Base-by-base conservation (phyloP, 2,888 invertebrate species). In the Caenorhabditis afra region DNA sequence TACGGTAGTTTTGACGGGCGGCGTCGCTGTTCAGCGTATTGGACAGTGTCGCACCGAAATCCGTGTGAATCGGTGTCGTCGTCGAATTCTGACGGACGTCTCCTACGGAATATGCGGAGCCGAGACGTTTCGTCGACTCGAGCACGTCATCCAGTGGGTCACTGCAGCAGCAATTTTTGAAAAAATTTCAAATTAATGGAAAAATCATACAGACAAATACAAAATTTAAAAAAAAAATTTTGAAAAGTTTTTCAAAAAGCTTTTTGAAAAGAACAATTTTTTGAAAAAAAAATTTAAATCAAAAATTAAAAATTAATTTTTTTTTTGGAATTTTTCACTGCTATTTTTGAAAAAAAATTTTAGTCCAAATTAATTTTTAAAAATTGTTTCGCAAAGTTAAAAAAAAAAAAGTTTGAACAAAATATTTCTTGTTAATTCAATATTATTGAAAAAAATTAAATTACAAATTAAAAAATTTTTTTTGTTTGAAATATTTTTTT, bases 61-160 rank as follows among this genome's bases (percentile, higher is more conserved):
- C 49, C 23, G 53, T 61, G 22, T 4, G 8, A 2, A 3, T 35
- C n/a, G 55, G 47, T 20, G 47, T 35, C 18, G 39, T 49, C 1
- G 16, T 29, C 29, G 50, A 7, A 41, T 5, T 29, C 12, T 41
- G 45, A 16, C 79, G 73, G 5, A 80, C 77, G 39, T 74, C 79
- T 20, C 81, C 74, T 12, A 82, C 82, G n/a, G 79, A 79, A 66
- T 73, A 74, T 23, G 77, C 81, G 16, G 61, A 62, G 23, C 65
- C 68, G 20, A 75, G 50, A 1, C 39, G 59, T 53, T 65, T 74
- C 0, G 83, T 81, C 5, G 83, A 81, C n/a, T 86, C 82, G 20
- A 87, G 75, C 8, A 87, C 75, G 58, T 86, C 85, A 61, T 88
- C 86, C 39, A 87, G 68, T 1, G 84, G 85, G 64, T 87, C 87